phyloP scores from a whole-genome alignment of 2,797 vertebrate genomes.

The Bradypus variegatus region DNA sequence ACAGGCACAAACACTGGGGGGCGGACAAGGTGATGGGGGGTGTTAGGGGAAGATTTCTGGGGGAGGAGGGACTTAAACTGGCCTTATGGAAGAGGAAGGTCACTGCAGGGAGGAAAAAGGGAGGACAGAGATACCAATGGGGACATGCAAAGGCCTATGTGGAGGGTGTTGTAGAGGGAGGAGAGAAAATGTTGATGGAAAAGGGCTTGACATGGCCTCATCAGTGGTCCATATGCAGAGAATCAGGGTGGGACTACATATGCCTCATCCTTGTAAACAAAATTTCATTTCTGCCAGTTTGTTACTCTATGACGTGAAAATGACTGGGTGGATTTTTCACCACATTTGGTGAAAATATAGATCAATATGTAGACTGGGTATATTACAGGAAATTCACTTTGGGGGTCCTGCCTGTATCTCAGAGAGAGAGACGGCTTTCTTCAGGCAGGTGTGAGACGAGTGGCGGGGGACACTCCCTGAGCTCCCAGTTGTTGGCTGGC shows the following conservation, averaged over 20 bases:
- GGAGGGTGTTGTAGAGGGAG: neutral
- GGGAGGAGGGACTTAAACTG: neutral
- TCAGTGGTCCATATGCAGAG: neutral
- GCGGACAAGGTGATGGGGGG: neutral
- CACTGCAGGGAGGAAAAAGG: neutral
- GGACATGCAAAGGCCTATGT: rapidly evolving
- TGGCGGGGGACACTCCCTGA: neutral
- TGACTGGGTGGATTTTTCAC: neutral
- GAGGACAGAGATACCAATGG: neutral
- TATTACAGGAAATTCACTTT: neutral
- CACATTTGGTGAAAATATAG: neutral
- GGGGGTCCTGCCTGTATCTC: neutral
- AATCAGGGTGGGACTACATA: neutral
- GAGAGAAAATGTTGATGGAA: neutral
- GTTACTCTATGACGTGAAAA: neutral
- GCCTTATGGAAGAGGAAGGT: neutral
- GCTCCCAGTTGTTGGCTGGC: neutral
- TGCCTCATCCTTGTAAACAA: neutral
- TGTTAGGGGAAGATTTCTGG: neutral
- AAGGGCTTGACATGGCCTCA: neutral
- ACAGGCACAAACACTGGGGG: neutral
- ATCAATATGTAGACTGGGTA: neutral
- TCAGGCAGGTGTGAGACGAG: neutral
- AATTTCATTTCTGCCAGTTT: neutral
- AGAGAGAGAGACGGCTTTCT: neutral